Evolutionary conservation across 2,888 invertebrate genomes (phyloP).

Genomic region (Pammene fasciana): DNA sequence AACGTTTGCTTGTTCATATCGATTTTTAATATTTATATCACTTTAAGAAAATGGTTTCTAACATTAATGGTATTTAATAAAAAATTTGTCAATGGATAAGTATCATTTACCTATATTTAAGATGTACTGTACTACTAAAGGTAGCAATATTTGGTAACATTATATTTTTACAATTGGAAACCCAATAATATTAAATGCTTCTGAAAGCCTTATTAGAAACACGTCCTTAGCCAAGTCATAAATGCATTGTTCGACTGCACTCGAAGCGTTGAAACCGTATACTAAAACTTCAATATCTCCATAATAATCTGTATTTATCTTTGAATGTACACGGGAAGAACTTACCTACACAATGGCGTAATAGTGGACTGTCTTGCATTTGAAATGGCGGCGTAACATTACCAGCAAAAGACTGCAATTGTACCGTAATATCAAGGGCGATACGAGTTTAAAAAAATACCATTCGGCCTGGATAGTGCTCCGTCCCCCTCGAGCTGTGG

Average conservation of each 20-base stretch:
- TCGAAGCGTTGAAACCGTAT: conserved; percentile 23
- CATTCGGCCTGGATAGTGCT: conserved; percentile 24
- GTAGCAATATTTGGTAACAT: neutral
- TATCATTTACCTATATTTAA: no score
- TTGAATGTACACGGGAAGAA: conserved; percentile 12
- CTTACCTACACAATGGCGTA: neutral
- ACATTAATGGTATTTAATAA: no score
- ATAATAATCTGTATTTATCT: conserved; percentile 33
- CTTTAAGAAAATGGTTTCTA: no score
- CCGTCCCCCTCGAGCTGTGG: conserved; percentile 29
- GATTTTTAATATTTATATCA: no score
- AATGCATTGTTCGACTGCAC: conserved; percentile 16
- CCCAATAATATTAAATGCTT: neutral
- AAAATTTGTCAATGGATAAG: no score
- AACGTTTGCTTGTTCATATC: no score
- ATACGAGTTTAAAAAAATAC: conserved; percentile 27
- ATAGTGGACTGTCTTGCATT: neutral
- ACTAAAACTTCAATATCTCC: conserved; percentile 27
- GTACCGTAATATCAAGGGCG: neutral
- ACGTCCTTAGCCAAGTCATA: conserved; percentile 12
- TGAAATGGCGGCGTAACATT: neutral
- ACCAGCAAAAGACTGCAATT: neutral
- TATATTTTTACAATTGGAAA: neutral
- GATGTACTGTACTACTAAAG: no score
- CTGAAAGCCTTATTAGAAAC: conserved; percentile 6